A percentile compares a stretch with the other conserved stretches of the same genome.
phyloP scores from a whole-genome alignment of 2,888 invertebrate genomes.

The Elegia similella region DNA sequence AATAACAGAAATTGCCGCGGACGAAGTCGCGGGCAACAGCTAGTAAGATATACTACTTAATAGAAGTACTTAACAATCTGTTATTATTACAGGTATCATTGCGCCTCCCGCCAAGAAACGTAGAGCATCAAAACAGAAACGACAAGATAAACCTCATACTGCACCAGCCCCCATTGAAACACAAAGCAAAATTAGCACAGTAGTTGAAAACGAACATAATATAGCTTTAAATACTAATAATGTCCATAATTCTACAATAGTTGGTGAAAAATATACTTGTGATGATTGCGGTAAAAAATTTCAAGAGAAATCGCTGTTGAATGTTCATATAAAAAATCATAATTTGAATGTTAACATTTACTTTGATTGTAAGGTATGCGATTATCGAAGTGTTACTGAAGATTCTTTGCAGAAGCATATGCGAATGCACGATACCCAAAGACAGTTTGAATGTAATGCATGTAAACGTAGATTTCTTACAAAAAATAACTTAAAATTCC shows the following conservation, averaged over 20 bases:
- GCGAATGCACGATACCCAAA: not conserved
- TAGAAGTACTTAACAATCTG: not conserved
- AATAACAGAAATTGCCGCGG: too few species aligned
- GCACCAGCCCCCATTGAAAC: not conserved
- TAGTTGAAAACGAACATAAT: not conserved
- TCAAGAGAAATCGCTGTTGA: not conserved
- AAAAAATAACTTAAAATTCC: not conserved
- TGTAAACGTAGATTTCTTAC: not conserved
- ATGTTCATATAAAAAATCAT: not conserved
- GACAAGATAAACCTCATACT: not conserved
- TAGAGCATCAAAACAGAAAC: not conserved
- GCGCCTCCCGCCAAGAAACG: not conserved
- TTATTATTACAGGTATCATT: not conserved
- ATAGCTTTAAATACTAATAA: not conserved
- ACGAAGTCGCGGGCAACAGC: too few species aligned
- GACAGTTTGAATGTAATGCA: not conserved
- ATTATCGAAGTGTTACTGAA: not conserved
- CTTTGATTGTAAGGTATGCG: not conserved
- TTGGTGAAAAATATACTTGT: not conserved
- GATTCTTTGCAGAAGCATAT: not conserved
- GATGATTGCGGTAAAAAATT: not conserved
- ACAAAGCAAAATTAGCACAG: not conserved
- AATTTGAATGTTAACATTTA: not conserved
- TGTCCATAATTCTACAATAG: not conserved
- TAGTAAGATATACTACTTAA: too few species aligned